Percentiles rank a stretch among this genome's conserved stretches.
Evolutionary conservation across 2,797 vertebrate species (phyloP).

Genomic region (Phataginus tetradactyla): DNA sequence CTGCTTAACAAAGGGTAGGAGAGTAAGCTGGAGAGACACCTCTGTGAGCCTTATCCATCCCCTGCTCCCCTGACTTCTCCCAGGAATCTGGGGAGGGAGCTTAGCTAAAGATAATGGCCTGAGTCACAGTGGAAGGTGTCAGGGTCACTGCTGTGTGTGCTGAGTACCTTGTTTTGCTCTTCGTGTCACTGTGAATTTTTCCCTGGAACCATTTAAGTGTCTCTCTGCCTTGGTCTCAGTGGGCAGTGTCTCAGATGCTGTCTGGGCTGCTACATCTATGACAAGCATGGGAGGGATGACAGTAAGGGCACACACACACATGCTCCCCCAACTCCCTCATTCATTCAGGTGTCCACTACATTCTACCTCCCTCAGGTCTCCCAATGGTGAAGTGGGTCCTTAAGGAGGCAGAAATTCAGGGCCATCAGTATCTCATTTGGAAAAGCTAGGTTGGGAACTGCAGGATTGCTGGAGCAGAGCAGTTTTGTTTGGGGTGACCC

Average conservation of each 20-base stretch:
- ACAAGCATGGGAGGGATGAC: not conserved
- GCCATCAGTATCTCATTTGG: not conserved
- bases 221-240: not conserved
- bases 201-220: not conserved
- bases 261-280: not conserved
- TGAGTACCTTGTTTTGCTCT: constrained; percentile 10
- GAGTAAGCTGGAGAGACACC: constrained; percentile 2
- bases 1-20: not conserved
- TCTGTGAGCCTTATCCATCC: not conserved
- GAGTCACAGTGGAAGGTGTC: constrained; percentile 47
- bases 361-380: not conserved
- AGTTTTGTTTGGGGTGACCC: not conserved
- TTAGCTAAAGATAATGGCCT: not conserved
- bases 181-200: not conserved
- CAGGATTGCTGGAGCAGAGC: not conserved
- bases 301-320: not conserved
- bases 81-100: not conserved
- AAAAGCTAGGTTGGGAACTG: not conserved
- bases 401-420: not conserved
- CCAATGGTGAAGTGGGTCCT: constrained; percentile 3
- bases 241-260: not conserved
- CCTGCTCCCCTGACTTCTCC: not conserved
- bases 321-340: not conserved
- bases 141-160: not conserved
- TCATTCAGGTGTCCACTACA: not conserved